Evolutionary conservation across 2,888 invertebrate species (phyloP).

Genomic region (Candidula unifasciata): DNA sequence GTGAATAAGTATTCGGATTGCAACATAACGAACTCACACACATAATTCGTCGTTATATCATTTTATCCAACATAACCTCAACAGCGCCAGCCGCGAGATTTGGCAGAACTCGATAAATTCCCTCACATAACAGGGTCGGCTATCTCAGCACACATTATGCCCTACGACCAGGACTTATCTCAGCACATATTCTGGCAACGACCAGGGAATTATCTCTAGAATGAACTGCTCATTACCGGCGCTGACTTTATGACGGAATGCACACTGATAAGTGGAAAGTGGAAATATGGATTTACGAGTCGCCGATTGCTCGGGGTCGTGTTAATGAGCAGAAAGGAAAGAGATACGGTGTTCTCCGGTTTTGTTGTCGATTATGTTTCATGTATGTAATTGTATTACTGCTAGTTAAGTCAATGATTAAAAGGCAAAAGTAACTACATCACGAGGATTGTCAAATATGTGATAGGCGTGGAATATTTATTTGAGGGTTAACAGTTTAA

Average conservation of each 20-base stretch:
- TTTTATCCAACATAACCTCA: too few species aligned
- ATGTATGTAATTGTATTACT: not conserved
- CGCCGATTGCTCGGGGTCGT: not conserved
- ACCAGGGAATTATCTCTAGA: slow-evolving; percentile 5
- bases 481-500: too few species aligned
- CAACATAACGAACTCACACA: too few species aligned
- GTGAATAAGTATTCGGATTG: too few species aligned
- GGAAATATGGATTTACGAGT: slow-evolving; percentile 21
- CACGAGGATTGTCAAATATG: too few species aligned
- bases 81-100: too few species aligned
- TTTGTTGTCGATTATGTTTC: slow-evolving; percentile 5
- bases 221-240: not conserved
- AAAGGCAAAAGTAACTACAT: too few species aligned
- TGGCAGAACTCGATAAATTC: slow-evolving; percentile 9
- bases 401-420: too few species aligned
- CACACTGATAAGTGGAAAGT: slow-evolving; percentile 15
- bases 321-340: too few species aligned
- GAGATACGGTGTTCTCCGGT: not conserved
- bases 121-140: not conserved
- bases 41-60: too few species aligned
- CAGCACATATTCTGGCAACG: not conserved
- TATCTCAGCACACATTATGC: not conserved
- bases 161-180: not conserved
- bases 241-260: slow-evolving; percentile 9
- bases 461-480: too few species aligned